Conservation (phyloP, 1,140 invertebrate species). For the Panonychus citri region DNA sequence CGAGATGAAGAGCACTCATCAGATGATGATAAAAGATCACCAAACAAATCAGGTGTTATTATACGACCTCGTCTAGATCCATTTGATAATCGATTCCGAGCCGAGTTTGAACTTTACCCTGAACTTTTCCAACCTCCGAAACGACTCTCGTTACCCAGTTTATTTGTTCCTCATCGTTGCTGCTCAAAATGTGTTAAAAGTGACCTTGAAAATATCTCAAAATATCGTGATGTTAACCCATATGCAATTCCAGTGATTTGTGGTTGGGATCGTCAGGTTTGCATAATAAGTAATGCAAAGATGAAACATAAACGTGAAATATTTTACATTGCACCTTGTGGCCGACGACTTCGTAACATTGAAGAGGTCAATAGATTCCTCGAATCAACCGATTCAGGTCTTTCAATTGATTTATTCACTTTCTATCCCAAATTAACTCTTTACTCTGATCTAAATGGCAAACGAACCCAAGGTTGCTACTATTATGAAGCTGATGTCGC, state of each 20-base stretch:
- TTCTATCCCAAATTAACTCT: not conserved
- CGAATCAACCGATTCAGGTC: not conserved
- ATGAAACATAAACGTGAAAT: not conserved
- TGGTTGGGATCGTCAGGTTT: not conserved
- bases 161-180: not conserved
- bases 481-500: slow-evolving; percentile 1
- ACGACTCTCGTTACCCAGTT: not conserved
- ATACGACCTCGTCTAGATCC: not conserved
- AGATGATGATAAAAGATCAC: not conserved
- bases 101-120: too few species aligned
- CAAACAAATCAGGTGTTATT: not conserved
- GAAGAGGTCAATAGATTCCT: not conserved
- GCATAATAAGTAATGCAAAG: not conserved
- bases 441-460: not conserved
- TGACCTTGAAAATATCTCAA: not conserved
- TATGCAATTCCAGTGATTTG: not conserved
- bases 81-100: too few species aligned
- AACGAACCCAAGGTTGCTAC: not conserved
- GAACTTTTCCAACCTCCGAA: not conserved
- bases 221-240: not conserved
- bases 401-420: slow-evolving; percentile 2
- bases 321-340: slow-evolving; percentile 1
- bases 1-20: not conserved
- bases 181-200: not conserved
- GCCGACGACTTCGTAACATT: not conserved